A percentile compares a stretch with the other conserved stretches of the same genome.
Evolutionary conservation across 2,113 vertebrate genomes (phyloP).

Genomic region (Panthera uncia): DNA sequence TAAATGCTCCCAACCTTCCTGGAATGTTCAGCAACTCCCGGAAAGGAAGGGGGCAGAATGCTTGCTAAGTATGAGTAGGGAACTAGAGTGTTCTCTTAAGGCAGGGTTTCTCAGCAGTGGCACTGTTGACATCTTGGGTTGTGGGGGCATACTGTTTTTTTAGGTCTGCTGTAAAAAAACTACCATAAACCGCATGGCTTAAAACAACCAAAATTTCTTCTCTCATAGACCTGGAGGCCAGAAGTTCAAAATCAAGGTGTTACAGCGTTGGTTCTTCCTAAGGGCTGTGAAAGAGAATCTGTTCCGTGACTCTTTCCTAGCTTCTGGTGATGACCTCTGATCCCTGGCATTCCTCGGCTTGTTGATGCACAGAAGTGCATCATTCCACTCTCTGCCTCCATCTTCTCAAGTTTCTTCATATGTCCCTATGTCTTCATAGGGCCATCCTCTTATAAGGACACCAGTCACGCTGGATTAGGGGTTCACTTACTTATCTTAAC

Average conservation of each 20-base stretch:
- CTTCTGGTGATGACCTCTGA: rapidly evolving
- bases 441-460: not conserved
- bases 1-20: not conserved
- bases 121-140: not conserved
- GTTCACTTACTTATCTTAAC: not conserved
- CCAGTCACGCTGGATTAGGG: not conserved
- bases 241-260: not conserved
- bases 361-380: not conserved
- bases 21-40: not conserved
- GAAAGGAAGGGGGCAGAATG: not conserved
- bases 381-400: not conserved
- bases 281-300: not conserved
- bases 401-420: not conserved
- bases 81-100: rapidly evolving
- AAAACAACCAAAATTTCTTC: not conserved
- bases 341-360: not conserved
- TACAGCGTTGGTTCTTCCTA: not conserved
- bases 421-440: not conserved
- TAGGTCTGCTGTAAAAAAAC: not conserved
- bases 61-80: not conserved
- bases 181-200: not conserved
- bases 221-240: not conserved
- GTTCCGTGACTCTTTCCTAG: not conserved
- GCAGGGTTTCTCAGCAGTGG: not conserved
- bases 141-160: not conserved